Evolutionary conservation across 2,797 vertebrate genomes (phyloP).

Genomic region (Prionace glauca): DNA sequence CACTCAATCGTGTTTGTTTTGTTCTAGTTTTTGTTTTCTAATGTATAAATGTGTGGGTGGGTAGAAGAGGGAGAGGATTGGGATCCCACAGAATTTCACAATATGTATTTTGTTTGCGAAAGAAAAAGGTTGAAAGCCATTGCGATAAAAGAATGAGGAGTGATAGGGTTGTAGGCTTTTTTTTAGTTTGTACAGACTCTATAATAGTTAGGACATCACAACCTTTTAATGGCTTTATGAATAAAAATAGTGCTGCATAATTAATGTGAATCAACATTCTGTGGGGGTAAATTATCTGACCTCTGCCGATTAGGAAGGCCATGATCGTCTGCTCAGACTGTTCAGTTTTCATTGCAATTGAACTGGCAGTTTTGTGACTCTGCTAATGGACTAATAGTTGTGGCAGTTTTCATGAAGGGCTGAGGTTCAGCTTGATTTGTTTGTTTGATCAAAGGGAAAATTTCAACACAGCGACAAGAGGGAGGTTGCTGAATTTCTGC

Average conservation of each 20-base stretch:
- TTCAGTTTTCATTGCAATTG: constrained; percentile 11
- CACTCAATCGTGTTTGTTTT: neutral
- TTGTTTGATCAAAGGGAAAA: constrained; percentile 20
- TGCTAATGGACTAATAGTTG: constrained; percentile 34
- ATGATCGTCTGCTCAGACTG: neutral
- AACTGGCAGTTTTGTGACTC: constrained; percentile 1
- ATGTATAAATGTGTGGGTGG: neutral
- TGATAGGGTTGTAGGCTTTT: neutral
- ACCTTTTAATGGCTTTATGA: neutral
- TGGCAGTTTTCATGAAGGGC: neutral
- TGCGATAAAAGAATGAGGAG: neutral
- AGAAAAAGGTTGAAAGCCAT: neutral
- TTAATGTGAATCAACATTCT: constrained; percentile 13
- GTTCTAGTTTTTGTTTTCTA: neutral
- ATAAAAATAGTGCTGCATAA: constrained; percentile 18
- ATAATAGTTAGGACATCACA: neutral
- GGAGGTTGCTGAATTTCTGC: neutral
- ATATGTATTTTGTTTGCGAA: neutral
- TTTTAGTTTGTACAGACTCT: neutral
- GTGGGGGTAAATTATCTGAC: constrained; percentile 29
- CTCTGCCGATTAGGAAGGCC: neutral
- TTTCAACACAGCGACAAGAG: neutral
- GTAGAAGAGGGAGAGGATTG: neutral
- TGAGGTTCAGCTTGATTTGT: constrained; percentile 18
- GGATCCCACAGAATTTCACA: neutral